These are phyloP conservation scores for Atta colombica DNA, from an alignment of 1,140 invertebrate genomes.

Conservation along the genomic window DNA sequence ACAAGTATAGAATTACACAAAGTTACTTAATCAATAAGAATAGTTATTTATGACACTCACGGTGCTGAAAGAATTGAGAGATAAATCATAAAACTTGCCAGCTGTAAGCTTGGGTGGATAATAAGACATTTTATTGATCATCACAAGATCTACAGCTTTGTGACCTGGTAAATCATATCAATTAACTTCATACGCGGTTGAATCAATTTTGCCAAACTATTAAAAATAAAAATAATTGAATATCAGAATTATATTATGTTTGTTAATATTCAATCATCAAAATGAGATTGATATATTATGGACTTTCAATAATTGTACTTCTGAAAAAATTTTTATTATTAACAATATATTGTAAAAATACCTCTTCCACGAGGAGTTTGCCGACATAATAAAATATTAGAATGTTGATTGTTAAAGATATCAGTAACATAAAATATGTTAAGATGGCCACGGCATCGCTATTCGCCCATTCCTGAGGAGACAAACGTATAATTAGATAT, in stretches of 20 bases:
- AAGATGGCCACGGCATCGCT: conserved; percentile 62
- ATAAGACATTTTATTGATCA: conserved; percentile 59
- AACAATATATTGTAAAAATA: conserved; percentile 37
- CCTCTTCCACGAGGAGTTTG: conserved; percentile 74
- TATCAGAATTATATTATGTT: background rate
- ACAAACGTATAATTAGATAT: background rate
- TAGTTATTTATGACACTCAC: conserved; percentile 45
- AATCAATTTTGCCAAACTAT: conserved; percentile 62
- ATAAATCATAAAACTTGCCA: conserved; percentile 67
- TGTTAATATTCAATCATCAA: background rate
- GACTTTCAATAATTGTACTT: background rate
- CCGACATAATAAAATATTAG: conserved; percentile 79
- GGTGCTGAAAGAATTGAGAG: conserved; percentile 53
- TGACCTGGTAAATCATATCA: conserved; percentile 64
- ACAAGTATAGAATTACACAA: background rate
- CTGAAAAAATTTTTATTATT: background rate
- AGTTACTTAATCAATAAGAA: conserved; percentile 6
- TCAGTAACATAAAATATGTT: conserved; percentile 72
- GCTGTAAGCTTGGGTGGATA: conserved; percentile 68
- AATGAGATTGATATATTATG: background rate
- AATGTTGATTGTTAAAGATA: conserved; percentile 77
- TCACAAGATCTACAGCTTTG: conserved; percentile 26
- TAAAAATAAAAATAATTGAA: background rate
- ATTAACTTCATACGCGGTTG: conserved; percentile 40
- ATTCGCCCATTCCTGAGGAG: conserved; percentile 75